Evolutionary conservation across 2,888 invertebrate species (phyloP).

Genomic region (Myathropa florea): DNA sequence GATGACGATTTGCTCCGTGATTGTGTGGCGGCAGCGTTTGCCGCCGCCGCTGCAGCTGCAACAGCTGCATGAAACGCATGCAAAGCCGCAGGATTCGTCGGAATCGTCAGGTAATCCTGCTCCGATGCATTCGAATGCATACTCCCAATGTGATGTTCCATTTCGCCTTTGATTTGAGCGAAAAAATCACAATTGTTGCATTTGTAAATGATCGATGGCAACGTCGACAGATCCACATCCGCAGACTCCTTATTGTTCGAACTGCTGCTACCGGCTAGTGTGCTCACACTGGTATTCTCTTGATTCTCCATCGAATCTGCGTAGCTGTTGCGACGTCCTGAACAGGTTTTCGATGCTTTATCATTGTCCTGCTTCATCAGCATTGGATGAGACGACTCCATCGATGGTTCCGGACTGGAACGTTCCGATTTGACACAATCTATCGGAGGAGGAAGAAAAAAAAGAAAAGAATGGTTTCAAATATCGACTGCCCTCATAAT

Average conservation of each 20-base stretch:
- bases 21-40: conserved; percentile 61
- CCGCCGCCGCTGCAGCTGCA: conserved; percentile 77
- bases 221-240: conserved; percentile 48
- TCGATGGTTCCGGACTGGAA: conserved; percentile 79
- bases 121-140: conserved; percentile 75
- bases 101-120: conserved; percentile 77
- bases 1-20: conserved; percentile 54
- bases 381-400: conserved; percentile 38
- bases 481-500: not conserved
- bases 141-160: conserved; percentile 76
- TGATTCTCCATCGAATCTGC: conserved; percentile 28
- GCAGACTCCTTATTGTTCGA: conserved; percentile 77
- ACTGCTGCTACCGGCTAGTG: conserved; percentile 81
- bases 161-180: conserved; percentile 77
- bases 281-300: conserved; percentile 70
- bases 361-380: conserved; percentile 44
- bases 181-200: conserved; percentile 80
- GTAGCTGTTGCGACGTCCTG: conserved; percentile 33
- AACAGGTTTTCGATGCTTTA: conserved; percentile 32
- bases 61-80: conserved; percentile 80
- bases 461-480: not conserved
- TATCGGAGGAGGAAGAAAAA: conserved; percentile 5
- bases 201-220: conserved; percentile 76
- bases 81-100: conserved; percentile 78
- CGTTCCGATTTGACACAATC: conserved; percentile 67